Evolutionary conservation across 2,113 vertebrate species (phyloP).

Genomic region (Eulemur rufifrons): DNA sequence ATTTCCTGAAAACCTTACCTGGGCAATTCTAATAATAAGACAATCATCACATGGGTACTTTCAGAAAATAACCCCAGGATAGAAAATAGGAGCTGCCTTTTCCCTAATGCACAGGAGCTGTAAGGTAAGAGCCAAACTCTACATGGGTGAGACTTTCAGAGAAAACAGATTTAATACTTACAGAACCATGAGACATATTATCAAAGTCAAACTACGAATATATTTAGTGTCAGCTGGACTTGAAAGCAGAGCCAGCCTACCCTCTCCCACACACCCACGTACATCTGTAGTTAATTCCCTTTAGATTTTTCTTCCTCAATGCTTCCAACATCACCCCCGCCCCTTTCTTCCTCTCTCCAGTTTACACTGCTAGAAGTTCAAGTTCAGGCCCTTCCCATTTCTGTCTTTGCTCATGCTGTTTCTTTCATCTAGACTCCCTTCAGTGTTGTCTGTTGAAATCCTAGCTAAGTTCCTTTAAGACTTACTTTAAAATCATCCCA

Average conservation of each 20-base stretch:
- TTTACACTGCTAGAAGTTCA: neutral
- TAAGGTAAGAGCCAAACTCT: neutral
- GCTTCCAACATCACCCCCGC: neutral
- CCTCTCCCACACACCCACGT: neutral
- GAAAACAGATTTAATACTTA: neutral
- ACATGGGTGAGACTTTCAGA: neutral
- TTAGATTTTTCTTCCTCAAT: neutral
- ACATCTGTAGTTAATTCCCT: neutral
- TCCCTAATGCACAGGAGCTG: neutral
- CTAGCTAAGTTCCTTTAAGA: neutral
- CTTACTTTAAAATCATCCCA: neutral
- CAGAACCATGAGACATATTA: neutral
- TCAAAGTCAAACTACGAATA: neutral
- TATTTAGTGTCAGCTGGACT: neutral
- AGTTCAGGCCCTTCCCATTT: neutral
- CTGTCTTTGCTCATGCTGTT: neutral
- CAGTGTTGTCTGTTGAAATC: neutral
- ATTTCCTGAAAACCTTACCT: neutral
- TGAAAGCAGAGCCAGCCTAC: neutral
- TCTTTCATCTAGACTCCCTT: neutral
- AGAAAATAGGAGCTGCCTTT: neutral
- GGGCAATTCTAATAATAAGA: neutral
- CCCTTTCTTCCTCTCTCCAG: neutral
- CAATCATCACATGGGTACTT: neutral
- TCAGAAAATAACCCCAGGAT: neutral